phyloP scores from a whole-genome alignment of 2,888 invertebrate genomes.

The Oligia strigilis region DNA sequence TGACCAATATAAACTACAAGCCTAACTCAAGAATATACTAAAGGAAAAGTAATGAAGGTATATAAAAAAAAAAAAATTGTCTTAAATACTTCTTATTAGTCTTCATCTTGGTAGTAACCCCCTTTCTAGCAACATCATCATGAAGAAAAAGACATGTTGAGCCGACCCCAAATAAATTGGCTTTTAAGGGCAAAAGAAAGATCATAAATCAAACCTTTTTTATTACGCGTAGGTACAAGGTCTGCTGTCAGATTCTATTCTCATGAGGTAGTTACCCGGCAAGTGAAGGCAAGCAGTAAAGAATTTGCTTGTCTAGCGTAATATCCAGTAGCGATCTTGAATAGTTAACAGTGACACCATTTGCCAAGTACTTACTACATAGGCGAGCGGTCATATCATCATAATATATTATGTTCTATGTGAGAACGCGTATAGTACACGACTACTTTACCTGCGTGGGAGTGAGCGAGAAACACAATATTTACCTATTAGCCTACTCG shows the following conservation, averaged over 20 bases:
- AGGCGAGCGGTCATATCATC: constrained; percentile 24
- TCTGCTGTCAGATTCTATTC: neutral
- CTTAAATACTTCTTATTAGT: neutral
- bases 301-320: constrained; percentile 51
- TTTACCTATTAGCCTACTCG: constrained; percentile 59
- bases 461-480: constrained; percentile 59
- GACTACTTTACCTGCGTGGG: constrained; percentile 35
- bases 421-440: constrained; percentile 33
- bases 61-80: neutral
- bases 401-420: constrained; percentile 12
- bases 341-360: constrained; percentile 52
- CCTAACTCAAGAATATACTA: neutral
- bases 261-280: neutral
- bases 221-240: neutral
- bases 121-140: neutral
- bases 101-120: neutral
- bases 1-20: neutral
- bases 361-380: constrained; percentile 44
- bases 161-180: neutral
- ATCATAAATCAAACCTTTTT: neutral
- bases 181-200: neutral
- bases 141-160: neutral
- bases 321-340: constrained; percentile 52
- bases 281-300: constrained; percentile 23
- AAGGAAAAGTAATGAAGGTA: constrained; percentile 4